Evolutionary conservation across 2,113 vertebrate species (phyloP), one percentile per base, ranked within the genome.

Genomic region (Prionailurus viverrinus): DNA sequence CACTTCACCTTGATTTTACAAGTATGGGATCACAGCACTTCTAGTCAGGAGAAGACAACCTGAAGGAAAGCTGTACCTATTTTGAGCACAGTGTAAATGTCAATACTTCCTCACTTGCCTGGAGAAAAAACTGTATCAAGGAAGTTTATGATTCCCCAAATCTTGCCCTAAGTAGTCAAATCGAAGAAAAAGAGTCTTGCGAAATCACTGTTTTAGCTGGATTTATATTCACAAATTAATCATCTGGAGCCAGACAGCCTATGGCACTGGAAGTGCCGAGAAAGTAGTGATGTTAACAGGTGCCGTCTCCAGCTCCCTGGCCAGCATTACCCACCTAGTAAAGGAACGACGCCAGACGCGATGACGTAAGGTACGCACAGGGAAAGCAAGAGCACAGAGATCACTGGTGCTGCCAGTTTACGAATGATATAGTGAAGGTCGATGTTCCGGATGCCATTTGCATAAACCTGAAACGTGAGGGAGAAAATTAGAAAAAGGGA

Each of bases 391-490:
- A 99, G 98, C 91, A 99, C 99, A 19, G 99, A 99, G 98, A 99
- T 99, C 39, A 99, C 99, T 0, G 99, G 99, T 23, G 99, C 99
- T 12, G 99, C 99, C 98, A 99, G 98, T 95, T 99, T 99, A 21
- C 99, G 99, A 97, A 99, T 99, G 97, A 99, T 99, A 98, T 99
- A 99, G 93, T 99, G 99, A 76, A 99, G 99, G 96, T 99, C 99
- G 66, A 99, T 99, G 98, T 99, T 99, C 86, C 99, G 99, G 98
- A 99, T 99, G 1, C 99, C 99, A 71, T 99, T 99, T 96, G 99
- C 99, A 74, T 99, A 99, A 76, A 99, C 99, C 99, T 99, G 68
- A 87, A 85, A 89, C 21, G 97, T n/a, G 61, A 13, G 94, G 1
- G 95, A 93, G 58, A 87, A 7, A 82, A 97, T 71, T 0, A 97